Percentiles rank a stretch among this genome's conserved stretches.
phyloP scores from a whole-genome alignment of 2,888 invertebrate species.

The Synergus gifuensis region DNA sequence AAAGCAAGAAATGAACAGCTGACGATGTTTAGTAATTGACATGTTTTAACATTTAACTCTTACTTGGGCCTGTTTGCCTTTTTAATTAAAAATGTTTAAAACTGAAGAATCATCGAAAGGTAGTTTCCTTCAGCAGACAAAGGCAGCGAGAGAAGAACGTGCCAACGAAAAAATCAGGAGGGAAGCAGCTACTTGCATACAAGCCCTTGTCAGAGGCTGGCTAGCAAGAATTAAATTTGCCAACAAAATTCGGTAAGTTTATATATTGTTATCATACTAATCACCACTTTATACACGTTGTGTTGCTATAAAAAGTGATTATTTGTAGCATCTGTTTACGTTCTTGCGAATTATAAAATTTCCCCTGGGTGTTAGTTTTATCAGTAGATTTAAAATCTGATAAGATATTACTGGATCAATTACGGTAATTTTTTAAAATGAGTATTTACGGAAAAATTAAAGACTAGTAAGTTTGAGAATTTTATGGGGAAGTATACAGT shows the following conservation, averaged over 20 bases:
- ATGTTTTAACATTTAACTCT: constrained; percentile 56
- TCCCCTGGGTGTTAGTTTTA: background rate
- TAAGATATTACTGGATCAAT: background rate
- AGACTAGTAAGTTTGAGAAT: background rate
- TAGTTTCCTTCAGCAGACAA: constrained; percentile 92
- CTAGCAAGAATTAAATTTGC: constrained; percentile 83
- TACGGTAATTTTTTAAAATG: background rate
- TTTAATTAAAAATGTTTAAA: constrained; percentile 80
- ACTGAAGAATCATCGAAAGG: constrained; percentile 84
- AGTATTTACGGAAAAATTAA: background rate
- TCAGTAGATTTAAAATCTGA: background rate
- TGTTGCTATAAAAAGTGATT: background rate
- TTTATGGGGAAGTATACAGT: background rate
- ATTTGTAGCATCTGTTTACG: background rate
- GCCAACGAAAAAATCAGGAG: constrained; percentile 91
- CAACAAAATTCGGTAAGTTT: constrained; percentile 84
- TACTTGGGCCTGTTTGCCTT: constrained; percentile 47
- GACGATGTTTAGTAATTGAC: constrained; percentile 66
- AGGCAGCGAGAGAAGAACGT: constrained; percentile 93
- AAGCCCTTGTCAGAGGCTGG: constrained; percentile 88
- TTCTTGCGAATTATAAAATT: background rate
- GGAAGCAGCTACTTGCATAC: constrained; percentile 86
- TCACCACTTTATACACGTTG: background rate
- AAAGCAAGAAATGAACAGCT: constrained; percentile 59
- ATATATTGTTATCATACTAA: background rate